phyloP scores from a whole-genome alignment of 2,888 invertebrate genomes.

The Abrostola triplasia region DNA sequence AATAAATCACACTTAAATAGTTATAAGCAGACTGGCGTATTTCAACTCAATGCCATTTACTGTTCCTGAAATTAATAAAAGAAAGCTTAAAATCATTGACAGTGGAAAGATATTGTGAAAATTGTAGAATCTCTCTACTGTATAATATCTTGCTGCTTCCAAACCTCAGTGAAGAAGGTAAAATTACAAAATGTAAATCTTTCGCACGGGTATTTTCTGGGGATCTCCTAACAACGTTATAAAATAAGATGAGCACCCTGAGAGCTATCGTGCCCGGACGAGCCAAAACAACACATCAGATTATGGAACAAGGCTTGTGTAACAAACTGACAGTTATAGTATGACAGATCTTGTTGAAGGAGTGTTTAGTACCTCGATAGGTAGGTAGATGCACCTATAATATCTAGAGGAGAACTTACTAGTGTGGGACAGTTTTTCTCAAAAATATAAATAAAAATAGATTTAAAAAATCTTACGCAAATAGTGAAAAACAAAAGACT shows the following conservation, averaged over 20 bases:
- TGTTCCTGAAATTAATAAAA: too few species aligned
- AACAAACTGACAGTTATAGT: neutral
- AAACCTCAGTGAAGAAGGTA: neutral
- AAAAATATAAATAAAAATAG: too few species aligned
- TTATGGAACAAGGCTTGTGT: slow-evolving; percentile 1
- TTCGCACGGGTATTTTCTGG: slow-evolving; percentile 32
- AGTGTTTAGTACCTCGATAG: too few species aligned
- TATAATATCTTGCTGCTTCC: neutral
- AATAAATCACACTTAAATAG: too few species aligned
- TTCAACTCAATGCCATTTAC: too few species aligned
- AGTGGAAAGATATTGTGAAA: neutral
- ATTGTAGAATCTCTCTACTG: neutral
- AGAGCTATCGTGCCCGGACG: slow-evolving; percentile 18
- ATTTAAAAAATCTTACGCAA: too few species aligned
- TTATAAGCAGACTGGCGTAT: too few species aligned
- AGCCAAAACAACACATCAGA: slow-evolving; percentile 6
- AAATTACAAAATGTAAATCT: slow-evolving; percentile 32
- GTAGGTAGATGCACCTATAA: too few species aligned
- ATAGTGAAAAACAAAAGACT: too few species aligned
- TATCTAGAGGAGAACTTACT: too few species aligned
- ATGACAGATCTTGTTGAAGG: too few species aligned
- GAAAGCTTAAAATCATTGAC: neutral
- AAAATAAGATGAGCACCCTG: slow-evolving; percentile 36
- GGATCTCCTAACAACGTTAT: slow-evolving; percentile 17
- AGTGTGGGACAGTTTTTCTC: too few species aligned